These are phyloP conservation scores for Pyrrhia umbra DNA, from an alignment of 2,888 invertebrate species.

Conservation along the genomic window DNA sequence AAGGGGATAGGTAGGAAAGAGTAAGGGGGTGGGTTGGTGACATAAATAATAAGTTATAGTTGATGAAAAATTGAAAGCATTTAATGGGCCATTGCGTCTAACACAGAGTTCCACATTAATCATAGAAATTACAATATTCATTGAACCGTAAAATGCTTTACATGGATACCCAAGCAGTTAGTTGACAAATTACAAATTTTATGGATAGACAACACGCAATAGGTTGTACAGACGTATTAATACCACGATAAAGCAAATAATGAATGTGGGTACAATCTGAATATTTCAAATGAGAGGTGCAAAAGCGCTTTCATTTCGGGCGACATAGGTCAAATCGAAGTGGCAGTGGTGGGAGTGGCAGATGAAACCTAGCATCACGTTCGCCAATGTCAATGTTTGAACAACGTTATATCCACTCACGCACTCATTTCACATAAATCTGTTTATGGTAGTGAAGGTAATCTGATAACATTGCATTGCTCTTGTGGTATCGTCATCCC, in stretches of 20 bases:
- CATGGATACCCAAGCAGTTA: slow-evolving; percentile 53
- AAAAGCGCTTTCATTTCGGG: slow-evolving; percentile 31
- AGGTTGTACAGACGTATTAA: slow-evolving; percentile 1
- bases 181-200: slow-evolving; percentile 60
- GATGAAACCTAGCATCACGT: slow-evolving; percentile 20
- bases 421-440: slow-evolving; percentile 48
- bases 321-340: slow-evolving; percentile 22
- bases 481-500: slow-evolving; percentile 17
- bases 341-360: not conserved
- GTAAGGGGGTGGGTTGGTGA: too few species aligned
- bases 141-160: slow-evolving; percentile 32
- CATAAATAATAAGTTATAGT: not conserved
- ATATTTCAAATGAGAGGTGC: slow-evolving; percentile 31
- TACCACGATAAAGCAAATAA: slow-evolving; percentile 1
- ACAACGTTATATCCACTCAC: slow-evolving; percentile 48
- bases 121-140: slow-evolving; percentile 49
- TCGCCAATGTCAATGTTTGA: slow-evolving; percentile 53
- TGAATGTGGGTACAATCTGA: not conserved
- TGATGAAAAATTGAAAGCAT: not conserved
- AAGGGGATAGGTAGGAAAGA: too few species aligned
- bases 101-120: slow-evolving; percentile 40
- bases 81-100: slow-evolving; percentile 1
- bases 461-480: slow-evolving; percentile 41
- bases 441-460: slow-evolving; percentile 43
- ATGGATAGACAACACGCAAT: slow-evolving; percentile 26